Evolutionary conservation across 2,888 invertebrate genomes (phyloP).

Genomic region (Zygothrica quintamaculata): DNA sequence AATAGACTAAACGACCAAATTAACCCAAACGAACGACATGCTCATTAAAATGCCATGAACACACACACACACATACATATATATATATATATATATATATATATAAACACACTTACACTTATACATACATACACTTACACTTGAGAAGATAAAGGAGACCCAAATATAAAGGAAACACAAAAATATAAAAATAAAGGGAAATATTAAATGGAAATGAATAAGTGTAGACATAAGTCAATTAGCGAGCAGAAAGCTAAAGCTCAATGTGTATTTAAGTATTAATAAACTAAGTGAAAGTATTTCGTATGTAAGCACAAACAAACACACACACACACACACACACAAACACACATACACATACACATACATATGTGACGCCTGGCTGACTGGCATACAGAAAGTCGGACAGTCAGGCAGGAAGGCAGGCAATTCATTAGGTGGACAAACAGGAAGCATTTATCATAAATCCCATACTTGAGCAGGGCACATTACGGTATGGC

Average conservation of each 20-base stretch:
- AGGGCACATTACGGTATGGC: neutral
- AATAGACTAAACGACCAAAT: conserved; percentile 77
- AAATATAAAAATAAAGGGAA: too few species aligned
- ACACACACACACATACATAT: conserved; percentile 20
- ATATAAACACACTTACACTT: conserved; percentile 2
- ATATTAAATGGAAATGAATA: conserved; percentile 30
- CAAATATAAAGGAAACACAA: neutral
- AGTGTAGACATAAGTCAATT: conserved; percentile 71
- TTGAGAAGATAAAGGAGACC: conserved; percentile 27
- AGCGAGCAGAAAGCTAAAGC: conserved; percentile 65
- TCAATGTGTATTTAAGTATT: conserved; percentile 79
- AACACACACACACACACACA: conserved; percentile 5
- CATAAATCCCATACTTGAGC: conserved; percentile 56
- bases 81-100: too few species aligned
- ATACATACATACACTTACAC: conserved; percentile 2
- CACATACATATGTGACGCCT: conserved; percentile 11
- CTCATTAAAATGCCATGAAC: conserved; percentile 74
- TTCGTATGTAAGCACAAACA: conserved; percentile 47
- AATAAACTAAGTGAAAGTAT: conserved; percentile 70
- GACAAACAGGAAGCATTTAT: conserved; percentile 63
- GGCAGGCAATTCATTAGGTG: conserved; percentile 61
- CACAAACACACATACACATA: conserved; percentile 5
- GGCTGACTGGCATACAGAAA: too few species aligned
- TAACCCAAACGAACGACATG: conserved; percentile 68
- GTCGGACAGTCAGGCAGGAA: conserved; percentile 10